Evolutionary conservation across 2,797 vertebrate genomes (phyloP).

Genomic region (Varecia variegata): DNA sequence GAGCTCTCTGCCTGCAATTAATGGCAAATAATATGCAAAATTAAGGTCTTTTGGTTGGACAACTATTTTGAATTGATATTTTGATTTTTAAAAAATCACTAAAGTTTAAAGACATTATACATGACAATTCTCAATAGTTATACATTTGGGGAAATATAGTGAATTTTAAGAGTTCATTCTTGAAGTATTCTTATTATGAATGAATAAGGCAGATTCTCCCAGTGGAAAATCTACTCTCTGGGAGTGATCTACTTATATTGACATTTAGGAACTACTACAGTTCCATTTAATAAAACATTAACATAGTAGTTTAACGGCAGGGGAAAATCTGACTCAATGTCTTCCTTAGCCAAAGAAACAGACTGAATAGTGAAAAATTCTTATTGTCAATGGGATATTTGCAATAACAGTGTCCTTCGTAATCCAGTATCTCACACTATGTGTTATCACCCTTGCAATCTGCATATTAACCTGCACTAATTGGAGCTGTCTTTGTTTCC

Average conservation of each 20-base stretch:
- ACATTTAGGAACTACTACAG: slow-evolving; percentile 39
- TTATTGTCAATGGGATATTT: slow-evolving; percentile 35
- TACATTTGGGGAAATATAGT: neutral
- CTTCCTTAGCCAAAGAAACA: slow-evolving; percentile 39
- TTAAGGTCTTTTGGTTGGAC: neutral
- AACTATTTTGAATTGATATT: neutral
- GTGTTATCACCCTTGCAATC: neutral
- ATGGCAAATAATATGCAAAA: neutral
- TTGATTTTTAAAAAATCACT: slow-evolving; percentile 9
- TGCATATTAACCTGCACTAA: slow-evolving; percentile 32
- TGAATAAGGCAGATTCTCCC: neutral
- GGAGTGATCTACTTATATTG: slow-evolving; percentile 19
- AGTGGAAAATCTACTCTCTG: neutral
- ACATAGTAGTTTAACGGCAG: neutral
- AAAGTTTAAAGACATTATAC: neutral
- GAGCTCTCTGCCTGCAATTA: neutral
- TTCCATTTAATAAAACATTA: slow-evolving; percentile 54
- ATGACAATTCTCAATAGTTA: neutral
- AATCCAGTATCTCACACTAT: slow-evolving; percentile 20
- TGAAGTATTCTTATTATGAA: neutral
- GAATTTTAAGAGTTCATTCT: neutral
- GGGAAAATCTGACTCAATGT: slow-evolving; percentile 6
- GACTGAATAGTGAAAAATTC: slow-evolving; percentile 28
- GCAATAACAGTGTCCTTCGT: slow-evolving; percentile 6
- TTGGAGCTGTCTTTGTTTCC: neutral